Conservation (phyloP, 2,888 invertebrate species). For the Leptopilina myrica region DNA sequence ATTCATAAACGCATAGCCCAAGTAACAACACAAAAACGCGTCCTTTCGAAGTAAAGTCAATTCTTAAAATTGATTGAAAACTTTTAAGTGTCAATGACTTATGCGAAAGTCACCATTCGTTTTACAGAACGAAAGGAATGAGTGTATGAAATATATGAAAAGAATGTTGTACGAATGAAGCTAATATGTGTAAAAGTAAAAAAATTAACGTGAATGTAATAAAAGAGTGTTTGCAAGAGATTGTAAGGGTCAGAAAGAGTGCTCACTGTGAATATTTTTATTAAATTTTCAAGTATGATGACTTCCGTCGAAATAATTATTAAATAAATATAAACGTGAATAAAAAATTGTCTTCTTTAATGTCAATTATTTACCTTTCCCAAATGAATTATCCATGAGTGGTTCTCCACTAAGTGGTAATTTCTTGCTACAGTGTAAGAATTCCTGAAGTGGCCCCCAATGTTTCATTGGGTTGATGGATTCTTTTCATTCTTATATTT, state of each 20-base stretch:
- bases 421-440: too few relatives aligned
- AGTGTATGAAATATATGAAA: slow-evolving; percentile 43
- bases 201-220: neutral
- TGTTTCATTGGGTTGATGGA: too few relatives aligned
- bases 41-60: slow-evolving; percentile 15
- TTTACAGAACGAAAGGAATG: slow-evolving; percentile 43
- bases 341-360: slow-evolving; percentile 51
- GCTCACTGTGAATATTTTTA: slow-evolving; percentile 77
- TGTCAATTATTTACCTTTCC: too few relatives aligned
- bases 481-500: too few relatives aligned
- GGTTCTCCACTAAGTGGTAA: too few relatives aligned
- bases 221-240: slow-evolving; percentile 57
- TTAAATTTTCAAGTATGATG: slow-evolving; percentile 77
- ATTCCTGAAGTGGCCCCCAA: too few relatives aligned
- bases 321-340: slow-evolving; percentile 76
- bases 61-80: slow-evolving; percentile 12
- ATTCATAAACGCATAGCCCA: slow-evolving; percentile 63
- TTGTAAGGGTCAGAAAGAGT: slow-evolving; percentile 72
- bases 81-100: neutral
- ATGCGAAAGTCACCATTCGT: slow-evolving; percentile 54
- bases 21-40: slow-evolving; percentile 26
- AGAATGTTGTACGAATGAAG: slow-evolving; percentile 37
- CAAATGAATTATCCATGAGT: too few relatives aligned
- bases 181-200: slow-evolving; percentile 34
- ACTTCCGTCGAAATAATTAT: slow-evolving; percentile 76